These are phyloP conservation scores for Periophthalmodon schlosseri DNA, from an alignment of 2,113 vertebrate species.

Conservation along the genomic window DNA sequence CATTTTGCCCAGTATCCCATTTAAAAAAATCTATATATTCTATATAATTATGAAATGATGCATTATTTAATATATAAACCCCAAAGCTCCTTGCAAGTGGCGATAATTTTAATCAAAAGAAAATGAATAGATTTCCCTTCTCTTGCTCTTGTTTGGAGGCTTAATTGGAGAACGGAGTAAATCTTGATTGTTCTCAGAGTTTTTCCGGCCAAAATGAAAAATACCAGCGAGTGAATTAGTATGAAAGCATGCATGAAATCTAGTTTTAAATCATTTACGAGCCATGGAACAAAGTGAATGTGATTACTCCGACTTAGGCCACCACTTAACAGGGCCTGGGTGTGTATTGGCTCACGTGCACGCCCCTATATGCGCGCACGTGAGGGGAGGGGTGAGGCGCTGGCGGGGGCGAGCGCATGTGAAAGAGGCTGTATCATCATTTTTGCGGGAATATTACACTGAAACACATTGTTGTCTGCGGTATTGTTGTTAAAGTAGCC, in stretches of 20 bases:
- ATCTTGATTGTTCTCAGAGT: conserved; percentile 69
- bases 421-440: conserved; percentile 72
- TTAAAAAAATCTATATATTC: conserved; percentile 85
- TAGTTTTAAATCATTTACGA: conserved; percentile 75
- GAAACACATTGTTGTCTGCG: conserved; percentile 72
- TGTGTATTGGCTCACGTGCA: conserved; percentile 5
- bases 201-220: conserved; percentile 70
- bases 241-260: conserved; percentile 78
- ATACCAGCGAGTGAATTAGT: conserved; percentile 69
- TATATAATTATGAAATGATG: conserved; percentile 85
- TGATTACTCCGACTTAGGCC: conserved; percentile 65
- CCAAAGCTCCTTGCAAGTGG: conserved; percentile 79
- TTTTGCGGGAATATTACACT: conserved; percentile 70
- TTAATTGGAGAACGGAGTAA: conserved; percentile 74
- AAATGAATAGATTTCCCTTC: conserved; percentile 78
- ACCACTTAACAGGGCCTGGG: conserved; percentile 58
- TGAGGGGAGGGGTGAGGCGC: conserved; percentile 3
- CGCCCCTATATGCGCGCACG: neutral
- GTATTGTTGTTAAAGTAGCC: conserved; percentile 79
- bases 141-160: conserved; percentile 77
- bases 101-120: conserved; percentile 82
- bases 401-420: conserved; percentile 19
- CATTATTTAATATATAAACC: conserved; percentile 85
- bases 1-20: conserved; percentile 79
- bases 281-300: conserved; percentile 68